Percentiles rank a stretch among this genome's conserved stretches.
Conservation (phyloP, 2,113 vertebrate species). For the Athene cunicularia region DNA sequence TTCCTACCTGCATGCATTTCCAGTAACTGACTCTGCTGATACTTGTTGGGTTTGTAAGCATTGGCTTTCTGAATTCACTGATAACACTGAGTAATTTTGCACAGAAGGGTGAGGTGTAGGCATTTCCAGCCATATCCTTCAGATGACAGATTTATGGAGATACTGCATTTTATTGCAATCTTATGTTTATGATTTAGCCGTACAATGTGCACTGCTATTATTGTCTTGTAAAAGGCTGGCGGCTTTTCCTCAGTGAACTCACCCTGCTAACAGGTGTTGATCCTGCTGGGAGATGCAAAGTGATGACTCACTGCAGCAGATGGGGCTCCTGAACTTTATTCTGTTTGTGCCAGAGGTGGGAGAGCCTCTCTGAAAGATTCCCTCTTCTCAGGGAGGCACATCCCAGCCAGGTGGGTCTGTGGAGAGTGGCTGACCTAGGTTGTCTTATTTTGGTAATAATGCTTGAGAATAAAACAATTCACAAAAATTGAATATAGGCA, state of each 20-base stretch:
- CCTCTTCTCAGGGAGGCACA: background rate
- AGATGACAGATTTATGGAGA: conserved; percentile 42
- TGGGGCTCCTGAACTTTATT: background rate
- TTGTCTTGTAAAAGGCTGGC: background rate
- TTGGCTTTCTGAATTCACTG: conserved; percentile 10
- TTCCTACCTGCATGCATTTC: conserved; percentile 1
- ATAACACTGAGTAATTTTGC: conserved; percentile 15
- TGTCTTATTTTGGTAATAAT: background rate
- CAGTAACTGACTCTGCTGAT: conserved; percentile 25
- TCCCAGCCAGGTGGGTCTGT: background rate
- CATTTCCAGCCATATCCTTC: conserved; percentile 36
- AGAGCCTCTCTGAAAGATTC: background rate
- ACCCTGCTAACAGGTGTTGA: background rate
- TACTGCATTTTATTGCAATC: background rate
- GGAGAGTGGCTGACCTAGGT: background rate
- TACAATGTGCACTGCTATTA: background rate
- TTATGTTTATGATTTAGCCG: background rate
- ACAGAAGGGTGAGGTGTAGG: background rate
- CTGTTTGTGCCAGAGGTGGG: background rate
- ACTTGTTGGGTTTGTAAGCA: conserved; percentile 11
- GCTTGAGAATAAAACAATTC: background rate
- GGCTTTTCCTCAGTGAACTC: background rate
- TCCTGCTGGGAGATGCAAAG: background rate
- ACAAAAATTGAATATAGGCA: background rate
- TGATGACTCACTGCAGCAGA: background rate